These are phyloP conservation scores for Drosophila putrida DNA, from an alignment of 2,888 invertebrate genomes.

Conservation along the genomic window DNA sequence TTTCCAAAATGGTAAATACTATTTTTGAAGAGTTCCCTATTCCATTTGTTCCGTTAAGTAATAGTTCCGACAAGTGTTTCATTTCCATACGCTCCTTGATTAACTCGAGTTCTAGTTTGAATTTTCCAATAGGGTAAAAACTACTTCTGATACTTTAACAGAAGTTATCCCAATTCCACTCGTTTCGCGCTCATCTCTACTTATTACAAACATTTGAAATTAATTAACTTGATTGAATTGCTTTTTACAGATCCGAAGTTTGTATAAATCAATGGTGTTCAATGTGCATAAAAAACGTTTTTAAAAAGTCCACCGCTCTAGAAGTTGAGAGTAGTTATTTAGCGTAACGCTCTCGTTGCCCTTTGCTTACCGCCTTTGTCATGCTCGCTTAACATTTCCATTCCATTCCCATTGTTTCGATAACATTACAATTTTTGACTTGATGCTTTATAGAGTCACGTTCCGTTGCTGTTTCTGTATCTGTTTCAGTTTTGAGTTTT, in stretches of 20 bases:
- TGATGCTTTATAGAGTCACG: constrained; percentile 34
- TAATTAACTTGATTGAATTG: too few species aligned
- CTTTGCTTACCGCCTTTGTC: not conserved
- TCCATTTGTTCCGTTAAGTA: not conserved
- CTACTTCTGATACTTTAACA: too few species aligned
- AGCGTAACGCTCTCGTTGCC: not conserved
- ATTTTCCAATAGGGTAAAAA: too few species aligned
- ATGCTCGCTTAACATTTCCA: constrained; percentile 8
- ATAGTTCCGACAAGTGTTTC: too few species aligned
- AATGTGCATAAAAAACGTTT: constrained; percentile 10
- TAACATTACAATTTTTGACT: constrained; percentile 18
- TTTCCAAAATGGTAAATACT: too few species aligned
- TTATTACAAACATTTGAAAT: not conserved
- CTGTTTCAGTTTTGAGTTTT: constrained; percentile 11
- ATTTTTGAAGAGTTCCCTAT: not conserved
- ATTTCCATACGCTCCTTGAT: too few species aligned
- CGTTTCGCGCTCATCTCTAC: not conserved
- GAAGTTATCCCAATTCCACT: not conserved
- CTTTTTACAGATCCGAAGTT: constrained; percentile 9
- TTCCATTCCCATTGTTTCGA: constrained; percentile 7
- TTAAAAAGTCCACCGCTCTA: constrained; percentile 1
- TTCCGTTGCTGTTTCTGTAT: constrained; percentile 32
- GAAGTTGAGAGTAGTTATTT: constrained; percentile 3
- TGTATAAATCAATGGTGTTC: not conserved
- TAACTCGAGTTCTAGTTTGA: too few species aligned